Conservation (phyloP, 2,888 invertebrate species). For the Drosophila merina region DNA sequence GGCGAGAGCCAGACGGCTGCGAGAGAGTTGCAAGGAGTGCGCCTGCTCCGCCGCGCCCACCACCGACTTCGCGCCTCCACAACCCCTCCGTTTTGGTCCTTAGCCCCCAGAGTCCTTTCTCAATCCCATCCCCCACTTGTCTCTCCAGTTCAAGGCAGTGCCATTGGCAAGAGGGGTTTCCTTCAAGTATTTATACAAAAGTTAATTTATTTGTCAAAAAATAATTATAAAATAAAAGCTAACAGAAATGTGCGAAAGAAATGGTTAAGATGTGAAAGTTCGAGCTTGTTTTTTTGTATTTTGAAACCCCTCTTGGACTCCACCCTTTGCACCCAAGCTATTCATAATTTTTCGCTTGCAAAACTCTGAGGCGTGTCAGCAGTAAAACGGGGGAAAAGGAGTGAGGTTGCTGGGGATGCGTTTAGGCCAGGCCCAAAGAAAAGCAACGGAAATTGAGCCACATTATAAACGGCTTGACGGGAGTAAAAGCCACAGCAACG, state of each 20-base stretch:
- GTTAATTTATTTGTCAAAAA: neutral
- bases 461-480: slow-evolving; percentile 62
- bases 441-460: slow-evolving; percentile 69
- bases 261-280: neutral
- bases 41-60: slow-evolving; percentile 67
- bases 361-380: slow-evolving; percentile 64
- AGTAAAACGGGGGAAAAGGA: slow-evolving; percentile 2
- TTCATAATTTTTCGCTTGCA: slow-evolving; percentile 51
- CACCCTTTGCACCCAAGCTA: slow-evolving; percentile 30
- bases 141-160: neutral
- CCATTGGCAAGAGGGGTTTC: neutral
- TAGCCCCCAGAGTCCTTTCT: slow-evolving; percentile 23
- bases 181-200: neutral
- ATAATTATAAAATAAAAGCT: too few relatives aligned
- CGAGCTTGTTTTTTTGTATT: neutral
- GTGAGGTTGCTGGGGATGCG: slow-evolving; percentile 18
- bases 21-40: slow-evolving; percentile 40
- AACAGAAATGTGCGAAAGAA: neutral
- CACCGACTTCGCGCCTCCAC: slow-evolving; percentile 37
- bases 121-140: neutral
- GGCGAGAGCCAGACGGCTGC: slow-evolving; percentile 23
- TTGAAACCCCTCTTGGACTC: neutral
- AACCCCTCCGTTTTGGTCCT: slow-evolving; percentile 18
- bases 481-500: slow-evolving; percentile 35
- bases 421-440: slow-evolving; percentile 50